Percentiles rank a stretch among this genome's conserved stretches.
Evolutionary conservation across 1,140 invertebrate species (phyloP).

Genomic region (roundworm (Caenorhabditis elegans)): DNA sequence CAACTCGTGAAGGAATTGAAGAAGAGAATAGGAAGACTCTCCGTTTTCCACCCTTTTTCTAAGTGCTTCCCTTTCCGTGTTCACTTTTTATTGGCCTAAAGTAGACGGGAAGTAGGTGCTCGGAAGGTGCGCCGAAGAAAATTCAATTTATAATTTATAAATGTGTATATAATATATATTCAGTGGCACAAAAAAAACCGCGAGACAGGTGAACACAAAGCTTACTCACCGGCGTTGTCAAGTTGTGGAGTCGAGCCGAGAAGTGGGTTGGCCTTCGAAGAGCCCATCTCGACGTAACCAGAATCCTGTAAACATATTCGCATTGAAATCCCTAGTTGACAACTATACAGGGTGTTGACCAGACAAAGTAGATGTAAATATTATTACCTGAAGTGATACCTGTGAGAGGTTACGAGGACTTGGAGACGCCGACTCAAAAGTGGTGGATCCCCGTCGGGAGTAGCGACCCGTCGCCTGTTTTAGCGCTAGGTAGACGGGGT

Average conservation of each 20-base stretch:
- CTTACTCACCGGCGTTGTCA: constrained; percentile 46
- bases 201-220: neutral
- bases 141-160: neutral
- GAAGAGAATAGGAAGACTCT: neutral
- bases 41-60: neutral
- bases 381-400: constrained; percentile 56
- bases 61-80: constrained; percentile 30
- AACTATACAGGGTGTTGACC: neutral
- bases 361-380: constrained; percentile 1
- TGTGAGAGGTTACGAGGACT: constrained; percentile 63
- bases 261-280: constrained; percentile 43
- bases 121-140: too few relatives aligned
- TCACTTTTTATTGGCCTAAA: constrained; percentile 16
- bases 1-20: neutral
- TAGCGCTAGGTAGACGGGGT: constrained; percentile 64
- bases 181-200: too few relatives aligned
- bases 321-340: neutral
- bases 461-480: constrained; percentile 64
- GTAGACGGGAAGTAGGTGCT: neutral
- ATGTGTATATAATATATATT: too few relatives aligned
- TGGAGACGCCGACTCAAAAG: constrained; percentile 59
- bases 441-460: constrained; percentile 50
- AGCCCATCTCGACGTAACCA: constrained; percentile 57
- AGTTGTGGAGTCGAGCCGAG: constrained; percentile 62
- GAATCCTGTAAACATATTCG: constrained; percentile 56